Evolutionary conservation across 2,113 vertebrate genomes (phyloP).

Genomic region (Cichladusa arquata): DNA sequence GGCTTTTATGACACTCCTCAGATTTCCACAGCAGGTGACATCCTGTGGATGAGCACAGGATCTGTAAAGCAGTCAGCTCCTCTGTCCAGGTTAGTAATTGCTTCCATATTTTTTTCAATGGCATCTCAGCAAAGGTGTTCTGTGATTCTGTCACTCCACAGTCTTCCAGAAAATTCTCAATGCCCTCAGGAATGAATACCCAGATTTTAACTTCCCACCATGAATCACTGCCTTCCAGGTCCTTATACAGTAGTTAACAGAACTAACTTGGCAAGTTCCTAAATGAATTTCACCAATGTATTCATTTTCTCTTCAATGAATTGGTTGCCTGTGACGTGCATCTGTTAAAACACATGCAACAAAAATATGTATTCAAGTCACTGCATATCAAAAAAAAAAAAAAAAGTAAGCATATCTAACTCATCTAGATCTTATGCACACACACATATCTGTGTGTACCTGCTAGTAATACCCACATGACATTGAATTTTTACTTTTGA

Average conservation of each 20-base stretch:
- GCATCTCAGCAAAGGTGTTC: not conserved
- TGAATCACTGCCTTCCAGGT: not conserved
- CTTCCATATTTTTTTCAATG: not conserved
- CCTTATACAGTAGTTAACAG: not conserved
- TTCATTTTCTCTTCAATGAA: not conserved
- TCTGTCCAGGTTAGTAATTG: not conserved
- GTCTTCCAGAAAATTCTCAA: not conserved
- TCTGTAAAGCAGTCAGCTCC: not conserved
- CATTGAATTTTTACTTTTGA: not conserved
- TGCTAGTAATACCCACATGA: not conserved
- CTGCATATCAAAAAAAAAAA: not conserved
- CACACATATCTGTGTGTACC: not conserved
- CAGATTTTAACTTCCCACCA: not conserved
- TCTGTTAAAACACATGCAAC: not conserved
- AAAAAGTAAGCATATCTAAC: not conserved
- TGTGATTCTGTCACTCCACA: not conserved
- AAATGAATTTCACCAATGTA: not conserved
- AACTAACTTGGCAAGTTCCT: not conserved
- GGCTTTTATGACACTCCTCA: not conserved
- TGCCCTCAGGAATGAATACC: not conserved
- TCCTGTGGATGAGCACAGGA: fast-evolving
- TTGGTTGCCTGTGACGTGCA: not conserved
- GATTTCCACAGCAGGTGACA: not conserved
- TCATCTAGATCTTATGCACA: not conserved
- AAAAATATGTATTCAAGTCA: not conserved